These are phyloP conservation scores for Ammodramus savannarum DNA, from an alignment of 2,113 vertebrate genomes.

Conservation along the genomic window DNA sequence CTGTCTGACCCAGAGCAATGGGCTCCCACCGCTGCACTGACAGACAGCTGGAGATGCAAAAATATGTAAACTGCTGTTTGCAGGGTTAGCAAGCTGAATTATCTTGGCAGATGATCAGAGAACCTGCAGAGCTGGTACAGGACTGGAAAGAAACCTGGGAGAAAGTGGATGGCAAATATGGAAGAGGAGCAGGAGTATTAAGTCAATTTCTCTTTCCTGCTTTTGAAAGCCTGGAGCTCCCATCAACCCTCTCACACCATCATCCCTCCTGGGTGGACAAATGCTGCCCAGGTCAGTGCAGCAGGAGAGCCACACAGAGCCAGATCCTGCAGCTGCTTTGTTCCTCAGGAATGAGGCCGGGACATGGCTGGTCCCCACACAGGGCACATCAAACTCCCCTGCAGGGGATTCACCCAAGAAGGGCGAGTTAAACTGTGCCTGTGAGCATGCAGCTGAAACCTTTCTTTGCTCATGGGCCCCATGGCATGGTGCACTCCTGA, in stretches of 20 bases:
- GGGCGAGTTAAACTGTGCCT: neutral
- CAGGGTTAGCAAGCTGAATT: neutral
- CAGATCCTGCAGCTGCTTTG: neutral
- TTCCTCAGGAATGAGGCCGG: neutral
- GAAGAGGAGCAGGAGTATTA: neutral
- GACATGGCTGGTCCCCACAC: fast-evolving
- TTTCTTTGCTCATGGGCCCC: neutral
- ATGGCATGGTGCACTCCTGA: neutral
- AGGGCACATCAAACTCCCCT: neutral
- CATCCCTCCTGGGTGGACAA: neutral
- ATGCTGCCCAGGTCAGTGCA: neutral
- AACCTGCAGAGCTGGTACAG: neutral
- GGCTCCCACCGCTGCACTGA: neutral
- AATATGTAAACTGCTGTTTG: neutral
- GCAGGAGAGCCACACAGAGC: neutral
- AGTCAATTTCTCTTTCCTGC: neutral
- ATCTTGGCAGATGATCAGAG: neutral
- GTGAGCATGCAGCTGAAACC: neutral
- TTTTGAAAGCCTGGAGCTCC: neutral
- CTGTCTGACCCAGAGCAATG: fast-evolving
- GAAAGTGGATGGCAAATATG: neutral
- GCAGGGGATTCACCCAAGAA: neutral
- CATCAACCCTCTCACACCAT: fast-evolving
- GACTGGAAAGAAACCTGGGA: neutral
- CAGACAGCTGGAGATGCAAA: neutral